These are phyloP conservation scores for Dicyrtomina minuta DNA, from an alignment of 2,888 invertebrate species.

Conservation along the genomic window DNA sequence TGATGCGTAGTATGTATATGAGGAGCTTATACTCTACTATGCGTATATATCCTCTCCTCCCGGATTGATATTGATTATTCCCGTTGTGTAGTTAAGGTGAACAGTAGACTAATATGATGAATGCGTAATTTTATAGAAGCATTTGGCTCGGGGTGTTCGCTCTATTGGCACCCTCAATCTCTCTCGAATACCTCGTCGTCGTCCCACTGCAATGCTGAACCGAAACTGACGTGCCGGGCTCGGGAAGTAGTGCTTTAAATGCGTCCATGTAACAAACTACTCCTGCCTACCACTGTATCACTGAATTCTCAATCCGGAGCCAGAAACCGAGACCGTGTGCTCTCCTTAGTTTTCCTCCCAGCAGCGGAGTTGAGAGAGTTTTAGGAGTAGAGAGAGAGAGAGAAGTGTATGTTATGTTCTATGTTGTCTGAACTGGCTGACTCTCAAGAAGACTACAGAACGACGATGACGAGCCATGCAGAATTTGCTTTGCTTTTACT, in stretches of 20 bases:
- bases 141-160: slow-evolving; percentile 9
- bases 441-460: no score
- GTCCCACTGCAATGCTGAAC: slow-evolving; percentile 51
- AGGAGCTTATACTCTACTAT: no score
- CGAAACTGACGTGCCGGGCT: slow-evolving; percentile 48
- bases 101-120: slow-evolving; percentile 1
- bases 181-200: slow-evolving; percentile 29
- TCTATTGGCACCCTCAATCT: not conserved
- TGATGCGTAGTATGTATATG: not conserved
- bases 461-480: no score
- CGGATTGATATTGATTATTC: slow-evolving; percentile 14
- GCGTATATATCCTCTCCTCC: no score
- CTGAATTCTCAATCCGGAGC: slow-evolving; percentile 3
- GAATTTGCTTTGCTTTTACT: no score
- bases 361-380: not conserved
- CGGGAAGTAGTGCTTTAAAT: slow-evolving; percentile 29
- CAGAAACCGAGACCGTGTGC: slow-evolving; percentile 17
- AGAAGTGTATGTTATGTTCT: no score
- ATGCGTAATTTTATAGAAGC: slow-evolving; percentile 22
- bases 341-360: slow-evolving; percentile 21
- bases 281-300: no score
- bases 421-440: no score
- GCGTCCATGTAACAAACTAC: slow-evolving; percentile 27
- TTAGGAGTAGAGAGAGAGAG: not conserved
- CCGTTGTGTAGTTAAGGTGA: slow-evolving; percentile 8